A percentile compares a stretch with the other conserved stretches of the same genome.
Evolutionary conservation across 2,888 invertebrate species (phyloP).

Genomic region (Odontocolon sp.): DNA sequence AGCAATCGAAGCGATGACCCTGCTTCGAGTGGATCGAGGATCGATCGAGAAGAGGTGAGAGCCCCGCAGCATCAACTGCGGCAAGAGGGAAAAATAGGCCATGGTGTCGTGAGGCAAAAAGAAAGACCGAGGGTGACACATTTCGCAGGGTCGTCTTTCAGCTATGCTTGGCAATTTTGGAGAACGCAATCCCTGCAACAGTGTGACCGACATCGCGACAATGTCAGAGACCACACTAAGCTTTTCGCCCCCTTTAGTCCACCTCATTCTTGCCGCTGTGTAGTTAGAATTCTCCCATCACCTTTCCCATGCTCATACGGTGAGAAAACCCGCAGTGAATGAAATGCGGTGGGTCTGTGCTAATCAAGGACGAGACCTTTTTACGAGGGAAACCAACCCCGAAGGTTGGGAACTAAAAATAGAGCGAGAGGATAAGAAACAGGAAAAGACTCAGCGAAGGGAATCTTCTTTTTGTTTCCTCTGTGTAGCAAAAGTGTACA

Average conservation of each 20-base stretch:
- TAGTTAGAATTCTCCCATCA: background rate
- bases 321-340: constrained; percentile 45
- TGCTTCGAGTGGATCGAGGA: constrained; percentile 39
- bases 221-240: constrained; percentile 19
- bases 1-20: constrained; percentile 49
- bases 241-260: constrained; percentile 29
- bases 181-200: constrained; percentile 39
- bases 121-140: constrained; percentile 35
- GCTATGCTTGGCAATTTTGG: constrained; percentile 47
- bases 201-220: constrained; percentile 24
- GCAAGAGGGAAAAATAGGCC: constrained; percentile 33
- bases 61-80: constrained; percentile 21
- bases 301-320: constrained; percentile 7
- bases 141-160: constrained; percentile 37
- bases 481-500: background rate
- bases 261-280: constrained; percentile 1
- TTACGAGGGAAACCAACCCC: constrained; percentile 65
- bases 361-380: constrained; percentile 70
- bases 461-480: constrained; percentile 22
- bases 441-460: constrained; percentile 41
- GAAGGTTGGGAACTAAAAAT: constrained; percentile 45
- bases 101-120: constrained; percentile 17
- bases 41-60: constrained; percentile 37
- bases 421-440: constrained; percentile 23
- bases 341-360: constrained; percentile 61